Evolutionary conservation across 1,140 invertebrate genomes (phyloP).

Genomic region (Helicoverpa armigera): DNA sequence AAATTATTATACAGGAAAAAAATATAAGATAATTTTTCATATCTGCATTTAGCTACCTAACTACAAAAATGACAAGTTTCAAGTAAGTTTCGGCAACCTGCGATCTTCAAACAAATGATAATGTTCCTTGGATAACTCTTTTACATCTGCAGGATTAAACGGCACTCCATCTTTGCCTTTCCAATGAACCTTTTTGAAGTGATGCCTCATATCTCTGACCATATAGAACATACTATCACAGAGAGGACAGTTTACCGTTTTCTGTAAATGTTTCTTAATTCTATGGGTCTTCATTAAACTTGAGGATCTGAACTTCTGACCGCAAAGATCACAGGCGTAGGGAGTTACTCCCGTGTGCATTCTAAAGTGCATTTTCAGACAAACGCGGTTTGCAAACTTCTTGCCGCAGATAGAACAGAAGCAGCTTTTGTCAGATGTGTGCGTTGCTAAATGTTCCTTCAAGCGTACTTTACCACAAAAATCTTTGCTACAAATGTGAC

Average conservation of each 20-base stretch:
- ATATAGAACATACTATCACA: slow-evolving; percentile 61
- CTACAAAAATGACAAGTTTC: background rate
- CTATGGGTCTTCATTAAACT: slow-evolving; percentile 63
- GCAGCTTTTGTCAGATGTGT: slow-evolving; percentile 46
- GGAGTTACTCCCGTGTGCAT: slow-evolving; percentile 63
- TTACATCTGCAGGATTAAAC: slow-evolving; percentile 57
- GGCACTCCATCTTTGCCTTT: slow-evolving; percentile 54
- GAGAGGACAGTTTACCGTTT: slow-evolving; percentile 56
- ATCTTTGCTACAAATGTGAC: slow-evolving; percentile 57
- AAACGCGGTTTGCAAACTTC: slow-evolving; percentile 60
- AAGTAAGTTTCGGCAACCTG: slow-evolving; percentile 49
- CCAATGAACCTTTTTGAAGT: slow-evolving; percentile 65
- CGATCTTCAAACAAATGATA: slow-evolving; percentile 63
- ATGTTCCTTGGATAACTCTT: slow-evolving; percentile 52
- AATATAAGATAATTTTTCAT: too few species aligned
- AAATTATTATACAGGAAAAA: too few species aligned
- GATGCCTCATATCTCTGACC: slow-evolving; percentile 58
- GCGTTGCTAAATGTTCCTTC: slow-evolving; percentile 57
- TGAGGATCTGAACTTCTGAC: slow-evolving; percentile 63
- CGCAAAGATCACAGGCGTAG: slow-evolving; percentile 63
- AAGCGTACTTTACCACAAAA: slow-evolving; percentile 59
- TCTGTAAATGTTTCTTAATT: slow-evolving; percentile 61
- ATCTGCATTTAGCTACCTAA: too few species aligned
- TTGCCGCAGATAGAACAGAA: slow-evolving; percentile 58
- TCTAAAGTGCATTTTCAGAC: slow-evolving; percentile 59